Evolutionary conservation across 2,113 vertebrate genomes (phyloP).

Genomic region (Syngnathus scovelli): DNA sequence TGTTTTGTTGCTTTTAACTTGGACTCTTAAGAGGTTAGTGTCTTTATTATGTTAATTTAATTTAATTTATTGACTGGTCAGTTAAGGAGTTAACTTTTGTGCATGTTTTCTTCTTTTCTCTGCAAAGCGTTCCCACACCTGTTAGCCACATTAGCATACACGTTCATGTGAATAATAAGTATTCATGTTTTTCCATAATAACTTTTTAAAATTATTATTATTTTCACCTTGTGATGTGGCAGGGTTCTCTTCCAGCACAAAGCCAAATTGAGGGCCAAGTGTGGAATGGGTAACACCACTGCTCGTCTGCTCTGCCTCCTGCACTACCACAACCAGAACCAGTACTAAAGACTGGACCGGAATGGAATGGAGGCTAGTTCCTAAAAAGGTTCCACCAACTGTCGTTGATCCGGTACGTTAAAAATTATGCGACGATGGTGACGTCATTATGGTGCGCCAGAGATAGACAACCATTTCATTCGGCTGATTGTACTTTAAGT

Average conservation of each 20-base stretch:
- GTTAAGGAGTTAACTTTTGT: too few relatives aligned
- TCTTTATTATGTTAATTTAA: too few relatives aligned
- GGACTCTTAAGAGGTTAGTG: too few relatives aligned
- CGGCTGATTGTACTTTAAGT: background rate
- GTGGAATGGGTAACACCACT: conserved; percentile 60
- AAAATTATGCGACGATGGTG: background rate
- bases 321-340: conserved; percentile 18
- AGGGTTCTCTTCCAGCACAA: conserved; percentile 59
- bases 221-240: conserved; percentile 31
- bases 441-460: background rate
- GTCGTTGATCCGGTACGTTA: background rate
- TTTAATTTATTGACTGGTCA: too few relatives aligned
- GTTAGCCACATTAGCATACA: too few relatives aligned
- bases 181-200: too few relatives aligned
- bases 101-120: too few relatives aligned
- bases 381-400: background rate
- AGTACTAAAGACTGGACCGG: conserved; percentile 50
- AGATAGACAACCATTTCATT: background rate
- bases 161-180: too few relatives aligned
- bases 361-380: conserved; percentile 31
- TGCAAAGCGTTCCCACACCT: too few relatives aligned
- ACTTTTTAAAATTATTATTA: too few relatives aligned
- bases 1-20: too few relatives aligned
- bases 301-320: conserved; percentile 57
- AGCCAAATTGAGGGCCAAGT: conserved; percentile 40